phyloP scores from a whole-genome alignment of 1,140 invertebrate species.

The Bombyx mandarina region DNA sequence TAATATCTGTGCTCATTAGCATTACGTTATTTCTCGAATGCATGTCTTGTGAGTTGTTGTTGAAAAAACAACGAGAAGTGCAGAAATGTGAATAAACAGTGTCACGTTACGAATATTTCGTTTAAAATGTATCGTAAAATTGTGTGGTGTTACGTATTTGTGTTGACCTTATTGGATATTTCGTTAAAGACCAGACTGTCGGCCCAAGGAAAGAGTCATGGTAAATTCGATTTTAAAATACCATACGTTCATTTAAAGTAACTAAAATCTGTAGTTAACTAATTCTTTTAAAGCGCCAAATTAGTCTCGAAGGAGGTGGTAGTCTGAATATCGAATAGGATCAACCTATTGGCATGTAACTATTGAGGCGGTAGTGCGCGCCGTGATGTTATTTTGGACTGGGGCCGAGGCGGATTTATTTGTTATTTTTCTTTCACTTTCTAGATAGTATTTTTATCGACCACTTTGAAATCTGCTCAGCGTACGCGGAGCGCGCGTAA shows the following conservation, averaged over 20 bases:
- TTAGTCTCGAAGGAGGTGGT: background rate
- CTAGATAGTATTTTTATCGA: conserved; percentile 25
- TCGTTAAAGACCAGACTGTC: conserved; percentile 56
- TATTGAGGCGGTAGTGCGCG: conserved; percentile 14
- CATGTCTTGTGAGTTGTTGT: conserved; percentile 46
- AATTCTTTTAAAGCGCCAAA: background rate
- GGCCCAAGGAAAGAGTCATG: conserved; percentile 63
- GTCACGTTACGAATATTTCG: conserved; percentile 25
- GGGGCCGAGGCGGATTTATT: conserved; percentile 30
- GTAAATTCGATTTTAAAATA: conserved; percentile 57
- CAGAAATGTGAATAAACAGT: conserved; percentile 55
- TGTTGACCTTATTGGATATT: conserved; percentile 59
- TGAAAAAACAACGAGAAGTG: conserved; percentile 30
- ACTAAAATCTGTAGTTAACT: background rate
- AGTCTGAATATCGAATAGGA: conserved; percentile 11
- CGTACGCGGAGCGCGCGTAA: background rate
- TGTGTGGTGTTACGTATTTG: conserved; percentile 58
- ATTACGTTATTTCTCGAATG: conserved; percentile 18
- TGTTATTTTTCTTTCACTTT: conserved; percentile 30
- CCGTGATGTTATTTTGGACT: conserved; percentile 46
- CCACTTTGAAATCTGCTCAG: no score
- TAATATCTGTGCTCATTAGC: no score
- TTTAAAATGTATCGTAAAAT: conserved; percentile 55
- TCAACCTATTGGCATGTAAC: conserved; percentile 20
- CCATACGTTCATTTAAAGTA: background rate